Conservation (phyloP, 2,888 invertebrate genomes). For the Drosophila buzzatii region DNA sequence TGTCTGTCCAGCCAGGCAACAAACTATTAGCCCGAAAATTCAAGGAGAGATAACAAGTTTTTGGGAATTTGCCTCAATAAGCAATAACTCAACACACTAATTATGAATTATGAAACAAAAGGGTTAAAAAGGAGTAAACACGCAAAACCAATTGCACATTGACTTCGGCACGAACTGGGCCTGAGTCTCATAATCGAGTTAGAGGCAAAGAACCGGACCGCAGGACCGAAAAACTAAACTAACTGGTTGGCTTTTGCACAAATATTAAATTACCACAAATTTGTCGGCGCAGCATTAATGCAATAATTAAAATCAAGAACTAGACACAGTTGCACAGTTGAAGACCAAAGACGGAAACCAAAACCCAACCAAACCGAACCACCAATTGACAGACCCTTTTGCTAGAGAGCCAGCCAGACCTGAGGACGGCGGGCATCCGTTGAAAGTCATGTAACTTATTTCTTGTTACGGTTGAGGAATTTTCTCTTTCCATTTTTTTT, state of each 20-base stretch:
- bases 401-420: conserved; percentile 25
- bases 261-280: conserved; percentile 80
- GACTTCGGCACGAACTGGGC: conserved; percentile 64
- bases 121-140: conserved; percentile 33
- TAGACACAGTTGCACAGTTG: conserved; percentile 31
- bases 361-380: conserved; percentile 24
- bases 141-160: conserved; percentile 67
- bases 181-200: conserved; percentile 48
- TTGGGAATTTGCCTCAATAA: conserved; percentile 49
- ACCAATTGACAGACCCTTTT: conserved; percentile 46
- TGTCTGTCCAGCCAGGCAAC: conserved; percentile 34
- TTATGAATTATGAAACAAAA: conserved; percentile 71
- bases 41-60: conserved; percentile 62
- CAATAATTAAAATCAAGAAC: conserved; percentile 78
- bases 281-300: conserved; percentile 77
- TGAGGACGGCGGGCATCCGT: conserved; percentile 52
- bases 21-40: conserved; percentile 14
- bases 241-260: conserved; percentile 55
- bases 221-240: conserved; percentile 43
- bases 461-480: conserved; percentile 81
- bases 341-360: conserved; percentile 29
- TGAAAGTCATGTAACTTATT: conserved; percentile 78
- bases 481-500: conserved; percentile 33
- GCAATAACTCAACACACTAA: conserved; percentile 73
- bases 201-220: conserved; percentile 47